Percentiles rank a stretch among this genome's conserved stretches.
Evolutionary conservation across 2,113 vertebrate species (phyloP).

Genomic region (Chaetops frenatus): DNA sequence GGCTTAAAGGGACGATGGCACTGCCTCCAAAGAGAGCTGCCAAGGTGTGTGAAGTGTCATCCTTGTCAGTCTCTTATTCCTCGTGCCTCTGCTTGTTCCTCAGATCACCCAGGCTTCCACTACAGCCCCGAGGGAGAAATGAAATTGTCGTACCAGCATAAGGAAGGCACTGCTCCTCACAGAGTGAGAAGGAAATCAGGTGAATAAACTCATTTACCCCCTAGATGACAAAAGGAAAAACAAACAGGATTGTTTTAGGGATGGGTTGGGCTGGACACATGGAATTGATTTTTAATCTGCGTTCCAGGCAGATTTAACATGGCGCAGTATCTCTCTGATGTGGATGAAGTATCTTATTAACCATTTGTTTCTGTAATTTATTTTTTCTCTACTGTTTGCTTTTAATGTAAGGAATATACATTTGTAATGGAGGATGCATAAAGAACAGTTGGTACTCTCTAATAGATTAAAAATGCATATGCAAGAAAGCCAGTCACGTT

Average conservation of each 20-base stretch:
- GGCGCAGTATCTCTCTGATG: background rate
- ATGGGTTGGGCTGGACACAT: background rate
- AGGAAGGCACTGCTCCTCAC: constrained; percentile 77
- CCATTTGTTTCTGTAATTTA: background rate
- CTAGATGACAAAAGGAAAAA: background rate
- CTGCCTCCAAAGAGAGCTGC: background rate
- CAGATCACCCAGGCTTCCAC: constrained; percentile 92
- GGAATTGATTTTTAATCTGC: background rate
- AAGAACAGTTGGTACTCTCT: background rate
- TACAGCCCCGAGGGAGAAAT: constrained; percentile 81
- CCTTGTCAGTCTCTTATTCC: background rate
- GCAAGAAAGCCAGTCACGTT: background rate
- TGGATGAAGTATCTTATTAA: background rate
- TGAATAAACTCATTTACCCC: constrained; percentile 36
- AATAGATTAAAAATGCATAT: background rate
- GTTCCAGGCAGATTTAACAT: background rate
- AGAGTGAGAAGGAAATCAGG: constrained; percentile 90
- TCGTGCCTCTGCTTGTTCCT: background rate
- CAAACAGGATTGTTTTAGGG: background rate
- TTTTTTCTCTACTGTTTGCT: background rate
- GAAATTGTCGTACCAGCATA: constrained; percentile 70
- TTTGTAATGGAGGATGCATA: background rate
- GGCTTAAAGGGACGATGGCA: background rate
- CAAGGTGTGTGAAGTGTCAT: background rate
- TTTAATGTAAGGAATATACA: background rate